Percentiles rank a stretch among this genome's conserved stretches.
Conservation (phyloP, 2,888 invertebrate species). For the Helobdella robusta region DNA sequence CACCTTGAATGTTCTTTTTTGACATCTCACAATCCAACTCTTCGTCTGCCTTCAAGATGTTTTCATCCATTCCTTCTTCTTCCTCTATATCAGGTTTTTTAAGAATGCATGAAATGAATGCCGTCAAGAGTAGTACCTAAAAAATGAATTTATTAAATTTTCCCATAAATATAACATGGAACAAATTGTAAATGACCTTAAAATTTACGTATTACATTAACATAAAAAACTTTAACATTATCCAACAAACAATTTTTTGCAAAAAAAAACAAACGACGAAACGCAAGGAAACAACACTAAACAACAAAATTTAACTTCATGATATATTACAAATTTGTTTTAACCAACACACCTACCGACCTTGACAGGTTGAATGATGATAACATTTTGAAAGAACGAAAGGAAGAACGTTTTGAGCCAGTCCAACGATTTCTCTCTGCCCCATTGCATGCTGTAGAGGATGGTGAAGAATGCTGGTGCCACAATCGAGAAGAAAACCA, state of each 20-base stretch:
- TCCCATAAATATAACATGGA: no score
- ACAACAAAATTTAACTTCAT: no score
- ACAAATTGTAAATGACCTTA: no score
- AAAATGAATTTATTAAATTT: no score
- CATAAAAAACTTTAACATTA: no score
- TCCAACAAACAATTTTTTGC: no score
- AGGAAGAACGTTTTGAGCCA: constrained; percentile 48
- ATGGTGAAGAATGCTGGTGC: constrained; percentile 48
- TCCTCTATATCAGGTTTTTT: constrained; percentile 47
- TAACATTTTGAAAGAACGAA: constrained; percentile 49
- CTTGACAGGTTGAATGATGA: constrained; percentile 48
- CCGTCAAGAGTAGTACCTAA: constrained; percentile 46
- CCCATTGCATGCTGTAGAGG: constrained; percentile 50
- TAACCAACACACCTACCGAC: constrained; percentile 33
- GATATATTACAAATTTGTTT: no score
- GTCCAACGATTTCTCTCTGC: constrained; percentile 45
- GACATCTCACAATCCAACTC: constrained; percentile 19
- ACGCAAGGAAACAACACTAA: background rate
- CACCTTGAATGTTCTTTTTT: constrained; percentile 18
- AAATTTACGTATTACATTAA: no score
- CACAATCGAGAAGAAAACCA: constrained; percentile 44
- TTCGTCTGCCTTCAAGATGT: constrained; percentile 22
- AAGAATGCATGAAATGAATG: constrained; percentile 46
- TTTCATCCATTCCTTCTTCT: constrained; percentile 41
- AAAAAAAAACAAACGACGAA: background rate